These are phyloP conservation scores for Rotaria sp. DNA, from an alignment of 2,888 invertebrate genomes.

Conservation along the genomic window DNA sequence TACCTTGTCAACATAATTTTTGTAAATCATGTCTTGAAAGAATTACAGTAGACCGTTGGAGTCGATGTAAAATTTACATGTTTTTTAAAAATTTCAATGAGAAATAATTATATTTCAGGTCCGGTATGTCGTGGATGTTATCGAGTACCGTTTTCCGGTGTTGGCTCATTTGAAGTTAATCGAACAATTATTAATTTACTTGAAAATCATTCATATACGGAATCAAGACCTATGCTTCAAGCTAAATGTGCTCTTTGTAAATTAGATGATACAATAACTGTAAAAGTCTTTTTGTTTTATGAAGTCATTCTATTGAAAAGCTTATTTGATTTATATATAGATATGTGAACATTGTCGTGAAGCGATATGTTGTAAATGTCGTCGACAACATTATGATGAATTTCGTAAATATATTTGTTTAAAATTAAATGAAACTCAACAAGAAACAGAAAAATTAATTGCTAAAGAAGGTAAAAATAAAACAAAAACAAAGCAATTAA, in stretches of 20 bases:
- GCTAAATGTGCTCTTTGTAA: conserved; percentile 40
- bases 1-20: conserved; percentile 41
- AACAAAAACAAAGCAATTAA: too few species aligned
- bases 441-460: conserved; percentile 38
- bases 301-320: background rate
- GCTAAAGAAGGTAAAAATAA: conserved; percentile 28
- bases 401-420: conserved; percentile 32
- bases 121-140: conserved; percentile 36
- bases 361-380: conserved; percentile 37
- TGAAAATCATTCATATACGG: conserved; percentile 71
- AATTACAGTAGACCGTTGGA: conserved; percentile 38
- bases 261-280: conserved; percentile 35
- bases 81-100: too few species aligned
- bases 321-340: background rate
- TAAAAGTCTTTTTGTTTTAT: background rate
- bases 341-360: conserved; percentile 40
- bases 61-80: conserved; percentile 27
- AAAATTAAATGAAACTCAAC: conserved; percentile 33
- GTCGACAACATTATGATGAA: conserved; percentile 36
- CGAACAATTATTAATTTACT: conserved; percentile 39
- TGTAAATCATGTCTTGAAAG: conserved; percentile 35
- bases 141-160: conserved; percentile 39
- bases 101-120: background rate
- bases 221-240: conserved; percentile 32
- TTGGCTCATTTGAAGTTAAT: conserved; percentile 40